Conservation (phyloP, 1,140 invertebrate species). For the Medauroidea extradentata region DNA sequence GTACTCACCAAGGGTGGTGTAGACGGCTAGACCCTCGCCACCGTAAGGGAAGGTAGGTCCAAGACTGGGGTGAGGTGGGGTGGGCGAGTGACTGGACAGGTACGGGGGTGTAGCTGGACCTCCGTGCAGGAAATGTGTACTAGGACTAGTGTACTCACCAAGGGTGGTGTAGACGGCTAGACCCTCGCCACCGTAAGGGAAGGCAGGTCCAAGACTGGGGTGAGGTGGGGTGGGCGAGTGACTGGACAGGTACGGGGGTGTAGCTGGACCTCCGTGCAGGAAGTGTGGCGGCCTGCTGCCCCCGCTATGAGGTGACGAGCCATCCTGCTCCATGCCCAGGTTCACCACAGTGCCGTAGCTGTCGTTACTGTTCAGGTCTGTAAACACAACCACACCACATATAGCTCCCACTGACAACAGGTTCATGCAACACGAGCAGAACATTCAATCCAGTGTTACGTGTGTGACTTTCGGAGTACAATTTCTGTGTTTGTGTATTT, state of each 20-base stretch:
- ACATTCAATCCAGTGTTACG: too few species aligned
- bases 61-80: slow-evolving; percentile 58
- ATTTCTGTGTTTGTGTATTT: too few species aligned
- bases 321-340: slow-evolving; percentile 68
- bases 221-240: slow-evolving; percentile 64
- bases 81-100: slow-evolving; percentile 58
- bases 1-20: slow-evolving; percentile 67
- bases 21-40: slow-evolving; percentile 65
- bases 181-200: slow-evolving; percentile 65
- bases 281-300: slow-evolving; percentile 50
- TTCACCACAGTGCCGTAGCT: slow-evolving; percentile 78
- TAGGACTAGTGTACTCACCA: slow-evolving; percentile 48
- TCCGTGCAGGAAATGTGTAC: slow-evolving; percentile 19
- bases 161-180: slow-evolving; percentile 72
- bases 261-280: slow-evolving; percentile 56
- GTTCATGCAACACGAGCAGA: too few species aligned
- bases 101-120: slow-evolving; percentile 71
- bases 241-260: slow-evolving; percentile 65
- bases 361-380: slow-evolving; percentile 78
- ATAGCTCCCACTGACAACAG: too few species aligned
- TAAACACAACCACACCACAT: too few species aligned
- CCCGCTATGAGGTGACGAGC: slow-evolving; percentile 68
- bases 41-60: slow-evolving; percentile 62
- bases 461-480: too few species aligned
- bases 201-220: slow-evolving; percentile 56